A percentile compares a stretch with the other conserved stretches of the same genome.
phyloP scores from a whole-genome alignment of 2,888 invertebrate species.

The Amiota minor region DNA sequence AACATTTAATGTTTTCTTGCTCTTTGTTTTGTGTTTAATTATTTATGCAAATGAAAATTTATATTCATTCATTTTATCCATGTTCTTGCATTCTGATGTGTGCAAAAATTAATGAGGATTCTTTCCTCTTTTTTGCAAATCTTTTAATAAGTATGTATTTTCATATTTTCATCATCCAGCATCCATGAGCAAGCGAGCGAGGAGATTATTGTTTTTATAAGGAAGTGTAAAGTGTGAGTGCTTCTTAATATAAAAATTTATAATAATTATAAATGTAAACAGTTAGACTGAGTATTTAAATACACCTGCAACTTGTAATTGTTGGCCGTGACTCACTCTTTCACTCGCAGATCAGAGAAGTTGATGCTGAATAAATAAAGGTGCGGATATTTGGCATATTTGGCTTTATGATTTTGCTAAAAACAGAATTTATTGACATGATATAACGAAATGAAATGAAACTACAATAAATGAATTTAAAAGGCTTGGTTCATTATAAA shows the following conservation, averaged over 20 bases:
- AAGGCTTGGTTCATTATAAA: too few relatives aligned
- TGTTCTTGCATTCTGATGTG: conserved; percentile 7
- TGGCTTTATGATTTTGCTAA: background rate
- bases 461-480: too few relatives aligned
- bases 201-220: background rate
- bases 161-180: background rate
- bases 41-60: conserved; percentile 62
- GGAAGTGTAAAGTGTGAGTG: conserved; percentile 5
- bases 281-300: background rate
- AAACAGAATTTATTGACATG: too few relatives aligned
- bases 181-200: background rate
- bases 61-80: conserved; percentile 27
- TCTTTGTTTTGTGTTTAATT: conserved; percentile 49
- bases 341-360: background rate
- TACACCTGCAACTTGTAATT: background rate
- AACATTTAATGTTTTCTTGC: too few relatives aligned
- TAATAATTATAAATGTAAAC: background rate
- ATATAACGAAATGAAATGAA: too few relatives aligned
- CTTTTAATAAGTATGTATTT: too few relatives aligned
- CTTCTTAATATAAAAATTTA: background rate
- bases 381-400: conserved; percentile 5
- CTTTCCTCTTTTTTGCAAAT: background rate
- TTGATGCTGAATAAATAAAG: conserved; percentile 15
- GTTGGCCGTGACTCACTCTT: background rate
- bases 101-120: conserved; percentile 6